Conservation (phyloP, 1,140 invertebrate species). For the Drosophila micromelanica region DNA sequence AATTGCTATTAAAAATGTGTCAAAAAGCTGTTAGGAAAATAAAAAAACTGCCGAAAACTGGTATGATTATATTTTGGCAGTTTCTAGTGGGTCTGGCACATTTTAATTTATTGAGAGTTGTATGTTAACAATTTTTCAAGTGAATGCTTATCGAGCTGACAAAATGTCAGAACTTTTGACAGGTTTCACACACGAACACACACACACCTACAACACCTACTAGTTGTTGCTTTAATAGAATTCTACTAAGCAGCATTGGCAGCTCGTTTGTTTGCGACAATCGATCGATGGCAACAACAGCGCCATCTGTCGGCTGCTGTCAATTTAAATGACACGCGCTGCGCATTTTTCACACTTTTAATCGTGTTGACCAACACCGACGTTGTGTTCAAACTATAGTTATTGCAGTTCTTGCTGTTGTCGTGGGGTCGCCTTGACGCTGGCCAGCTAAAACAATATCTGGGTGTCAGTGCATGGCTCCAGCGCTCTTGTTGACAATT, state of each 20-base stretch:
- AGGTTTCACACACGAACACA: conserved; percentile 40
- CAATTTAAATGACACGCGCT: conserved; percentile 70
- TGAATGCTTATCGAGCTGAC: conserved; percentile 67
- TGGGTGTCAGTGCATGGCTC: conserved; percentile 55
- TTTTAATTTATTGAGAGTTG: conserved; percentile 57
- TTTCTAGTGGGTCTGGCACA: conserved; percentile 31
- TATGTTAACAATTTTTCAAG: conserved; percentile 58
- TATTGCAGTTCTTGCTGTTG: background rate
- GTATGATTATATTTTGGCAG: conserved; percentile 43
- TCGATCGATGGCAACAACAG: conserved; percentile 59
- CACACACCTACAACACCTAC: background rate
- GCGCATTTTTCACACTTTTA: conserved; percentile 41
- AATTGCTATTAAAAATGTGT: conserved; percentile 26
- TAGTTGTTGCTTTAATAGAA: conserved; percentile 8
- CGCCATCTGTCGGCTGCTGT: conserved; percentile 68
- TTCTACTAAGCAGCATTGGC: background rate
- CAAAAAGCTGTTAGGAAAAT: conserved; percentile 6
- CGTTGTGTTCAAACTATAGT: background rate
- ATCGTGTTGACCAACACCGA: conserved; percentile 44
- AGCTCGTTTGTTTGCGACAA: conserved; percentile 28
- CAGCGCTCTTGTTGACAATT: conserved; percentile 74
- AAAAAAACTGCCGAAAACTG: conserved; percentile 56
- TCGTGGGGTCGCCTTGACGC: background rate
- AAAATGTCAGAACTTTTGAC: conserved; percentile 57
- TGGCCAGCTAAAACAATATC: conserved; percentile 54